Percentiles rank a stretch among this genome's conserved stretches.
These are phyloP conservation scores for Chelonoidis abingdonii DNA, from an alignment of 2,113 vertebrate species.

Conservation along the genomic window DNA sequence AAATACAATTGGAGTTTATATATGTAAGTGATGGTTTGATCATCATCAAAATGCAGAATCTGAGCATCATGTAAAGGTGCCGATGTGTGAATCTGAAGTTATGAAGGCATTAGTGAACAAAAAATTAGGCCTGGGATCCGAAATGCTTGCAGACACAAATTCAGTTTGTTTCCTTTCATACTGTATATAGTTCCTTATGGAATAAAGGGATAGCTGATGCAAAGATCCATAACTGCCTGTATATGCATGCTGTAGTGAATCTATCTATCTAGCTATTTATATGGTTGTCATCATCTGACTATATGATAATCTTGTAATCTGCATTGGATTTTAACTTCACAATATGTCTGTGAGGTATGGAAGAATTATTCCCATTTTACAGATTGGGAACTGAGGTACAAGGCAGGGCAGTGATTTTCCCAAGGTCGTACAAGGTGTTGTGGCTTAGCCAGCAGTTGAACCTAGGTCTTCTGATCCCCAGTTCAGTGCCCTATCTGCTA, in stretches of 20 bases:
- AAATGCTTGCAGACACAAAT: neutral
- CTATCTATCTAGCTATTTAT: neutral
- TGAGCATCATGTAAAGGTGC: neutral
- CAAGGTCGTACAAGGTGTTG: neutral
- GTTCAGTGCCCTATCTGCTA: neutral
- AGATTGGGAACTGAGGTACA: neutral
- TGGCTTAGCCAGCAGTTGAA: neutral
- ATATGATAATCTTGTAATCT: neutral
- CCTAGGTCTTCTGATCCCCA: neutral
- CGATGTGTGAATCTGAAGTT: neutral
- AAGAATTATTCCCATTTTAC: neutral
- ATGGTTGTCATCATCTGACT: neutral
- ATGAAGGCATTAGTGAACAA: neutral
- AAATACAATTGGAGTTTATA: neutral
- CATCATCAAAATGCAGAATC: neutral
- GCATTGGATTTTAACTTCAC: neutral
- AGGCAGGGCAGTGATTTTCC: neutral
- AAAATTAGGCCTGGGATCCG: neutral
- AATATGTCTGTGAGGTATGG: accelerated
- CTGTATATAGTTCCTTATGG: neutral
- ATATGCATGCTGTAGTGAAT: neutral
- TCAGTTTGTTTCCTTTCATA: neutral
- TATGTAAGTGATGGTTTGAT: neutral
- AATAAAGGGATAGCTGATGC: neutral
- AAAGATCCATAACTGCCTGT: neutral